A percentile compares a stretch with the other conserved stretches of the same genome.
Evolutionary conservation across 2,113 vertebrate species (phyloP).

Genomic region (Murina feae): DNA sequence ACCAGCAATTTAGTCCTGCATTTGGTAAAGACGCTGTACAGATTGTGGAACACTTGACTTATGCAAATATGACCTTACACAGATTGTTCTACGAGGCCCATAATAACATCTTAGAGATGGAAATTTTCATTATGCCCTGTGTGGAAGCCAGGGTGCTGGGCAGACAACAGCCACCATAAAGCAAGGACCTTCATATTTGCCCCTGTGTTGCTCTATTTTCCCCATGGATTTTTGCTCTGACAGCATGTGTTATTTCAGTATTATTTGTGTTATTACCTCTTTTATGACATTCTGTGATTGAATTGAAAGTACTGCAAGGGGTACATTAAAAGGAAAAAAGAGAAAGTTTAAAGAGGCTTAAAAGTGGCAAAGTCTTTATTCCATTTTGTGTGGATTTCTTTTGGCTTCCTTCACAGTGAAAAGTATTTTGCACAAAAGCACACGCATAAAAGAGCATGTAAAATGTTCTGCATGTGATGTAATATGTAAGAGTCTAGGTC

Average conservation of each 20-base stretch:
- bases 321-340: not conserved
- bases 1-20: slow-evolving; percentile 6
- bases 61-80: slow-evolving; percentile 73
- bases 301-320: slow-evolving; percentile 45
- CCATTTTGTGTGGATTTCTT: slow-evolving; percentile 33
- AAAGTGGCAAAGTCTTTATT: slow-evolving; percentile 32
- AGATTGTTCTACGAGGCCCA: slow-evolving; percentile 46
- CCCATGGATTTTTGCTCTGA: not conserved
- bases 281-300: slow-evolving; percentile 22
- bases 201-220: not conserved
- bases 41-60: slow-evolving; percentile 58
- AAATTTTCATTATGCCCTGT: not conserved
- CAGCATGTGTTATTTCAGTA: not conserved
- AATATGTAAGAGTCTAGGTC: not conserved
- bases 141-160: not conserved
- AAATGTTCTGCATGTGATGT: not conserved
- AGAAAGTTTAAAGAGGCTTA: not conserved
- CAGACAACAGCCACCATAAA: not conserved
- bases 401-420: not conserved
- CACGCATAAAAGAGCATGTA: not conserved
- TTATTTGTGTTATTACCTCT: not conserved
- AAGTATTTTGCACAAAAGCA: slow-evolving; percentile 45
- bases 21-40: slow-evolving; percentile 21
- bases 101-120: slow-evolving; percentile 57
- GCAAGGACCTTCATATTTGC: not conserved